A percentile compares a stretch with the other conserved stretches of the same genome.
Conservation (phyloP, 2,888 invertebrate genomes). For the Morpho deidamia region DNA sequence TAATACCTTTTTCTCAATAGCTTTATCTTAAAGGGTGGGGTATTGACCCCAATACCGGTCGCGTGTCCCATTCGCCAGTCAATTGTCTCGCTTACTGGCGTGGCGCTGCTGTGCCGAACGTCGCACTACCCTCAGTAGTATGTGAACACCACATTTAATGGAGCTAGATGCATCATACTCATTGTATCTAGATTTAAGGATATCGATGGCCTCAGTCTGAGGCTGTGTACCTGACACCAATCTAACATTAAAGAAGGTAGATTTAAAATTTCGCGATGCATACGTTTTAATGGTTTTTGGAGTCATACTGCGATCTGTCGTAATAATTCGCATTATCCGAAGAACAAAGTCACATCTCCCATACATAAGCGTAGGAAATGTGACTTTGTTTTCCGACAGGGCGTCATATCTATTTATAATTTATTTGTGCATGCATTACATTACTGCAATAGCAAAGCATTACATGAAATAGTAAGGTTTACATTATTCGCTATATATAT, state of each 20-base stretch:
- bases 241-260: slow-evolving; percentile 42
- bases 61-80: slow-evolving; percentile 55
- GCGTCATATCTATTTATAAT: no score
- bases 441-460: no score
- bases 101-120: slow-evolving; percentile 13
- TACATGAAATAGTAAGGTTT: no score
- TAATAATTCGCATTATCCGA: no score
- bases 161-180: slow-evolving; percentile 59
- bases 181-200: slow-evolving; percentile 52
- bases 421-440: no score
- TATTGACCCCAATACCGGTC: slow-evolving; percentile 46
- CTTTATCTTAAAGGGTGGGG: slow-evolving; percentile 58
- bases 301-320: no score
- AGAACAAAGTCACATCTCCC: no score
- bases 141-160: slow-evolving; percentile 46
- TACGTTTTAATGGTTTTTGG: no score
- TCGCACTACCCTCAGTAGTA: slow-evolving; percentile 27
- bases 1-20: slow-evolving; percentile 72
- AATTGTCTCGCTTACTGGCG: slow-evolving; percentile 41
- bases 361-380: no score
- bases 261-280: no score
- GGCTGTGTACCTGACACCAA: slow-evolving; percentile 73
- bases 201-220: slow-evolving; percentile 45
- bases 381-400: no score
- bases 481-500: no score